Percentiles rank a stretch among this genome's conserved stretches.
These are phyloP conservation scores for Chloebia gouldiae DNA, from an alignment of 2,113 vertebrate species.

Conservation along the genomic window DNA sequence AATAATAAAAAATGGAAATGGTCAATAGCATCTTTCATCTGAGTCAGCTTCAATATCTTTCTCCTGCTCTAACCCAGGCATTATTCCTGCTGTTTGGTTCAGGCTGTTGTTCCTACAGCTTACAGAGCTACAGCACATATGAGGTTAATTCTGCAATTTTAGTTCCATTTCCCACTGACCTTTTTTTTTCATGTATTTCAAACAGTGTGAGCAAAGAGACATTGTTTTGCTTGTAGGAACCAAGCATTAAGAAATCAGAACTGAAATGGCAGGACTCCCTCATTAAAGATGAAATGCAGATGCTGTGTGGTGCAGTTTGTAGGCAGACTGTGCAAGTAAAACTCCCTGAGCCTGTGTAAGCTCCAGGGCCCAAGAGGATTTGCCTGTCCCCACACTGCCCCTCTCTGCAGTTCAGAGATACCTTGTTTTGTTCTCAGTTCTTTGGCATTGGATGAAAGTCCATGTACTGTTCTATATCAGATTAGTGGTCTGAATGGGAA, in stretches of 20 bases:
- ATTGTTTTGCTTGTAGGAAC: not conserved
- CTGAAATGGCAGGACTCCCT: not conserved
- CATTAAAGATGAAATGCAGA: not conserved
- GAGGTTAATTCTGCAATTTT: not conserved
- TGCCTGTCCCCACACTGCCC: not conserved
- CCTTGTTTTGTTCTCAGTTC: not conserved
- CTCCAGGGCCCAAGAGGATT: not conserved
- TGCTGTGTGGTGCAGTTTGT: not conserved
- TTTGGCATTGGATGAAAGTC: not conserved
- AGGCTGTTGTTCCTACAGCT: not conserved
- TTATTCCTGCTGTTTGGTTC: not conserved
- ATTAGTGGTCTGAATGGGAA: slow-evolving; percentile 5
- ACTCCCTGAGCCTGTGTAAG: not conserved
- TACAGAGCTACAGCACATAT: not conserved
- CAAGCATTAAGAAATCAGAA: not conserved
- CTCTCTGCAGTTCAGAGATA: not conserved
- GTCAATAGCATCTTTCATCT: not conserved
- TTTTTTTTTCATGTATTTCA: not conserved
- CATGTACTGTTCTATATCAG: not conserved
- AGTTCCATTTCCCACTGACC: not conserved
- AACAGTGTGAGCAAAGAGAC: not conserved
- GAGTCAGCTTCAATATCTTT: not conserved
- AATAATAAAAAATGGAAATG: not conserved
- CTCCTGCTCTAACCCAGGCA: not conserved
- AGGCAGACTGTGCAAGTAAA: not conserved